Evolutionary conservation across 2,888 invertebrate genomes (phyloP), one percentile per base, ranked within the genome.

Genomic region (Taenaris catops): DNA sequence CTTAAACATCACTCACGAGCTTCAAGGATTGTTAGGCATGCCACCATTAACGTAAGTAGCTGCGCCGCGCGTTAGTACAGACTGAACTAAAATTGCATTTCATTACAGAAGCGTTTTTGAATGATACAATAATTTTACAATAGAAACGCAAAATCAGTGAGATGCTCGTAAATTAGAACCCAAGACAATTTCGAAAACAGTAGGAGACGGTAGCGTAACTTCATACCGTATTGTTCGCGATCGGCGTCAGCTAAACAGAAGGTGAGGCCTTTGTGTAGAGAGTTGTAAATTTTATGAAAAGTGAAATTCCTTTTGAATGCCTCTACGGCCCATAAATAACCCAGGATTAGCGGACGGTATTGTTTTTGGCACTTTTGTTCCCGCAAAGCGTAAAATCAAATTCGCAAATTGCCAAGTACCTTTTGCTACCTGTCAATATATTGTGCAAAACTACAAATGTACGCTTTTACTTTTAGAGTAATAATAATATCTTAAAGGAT

Each of bases 231-330:
- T 86, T 86, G 84, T 86, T 83, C 74, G 53, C 56, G 53, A 68
- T 73, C 67, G 73, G 73, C 74, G 78, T 80, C 78, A 79, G 75
- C 84, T 73, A 83, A 86, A 86, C 84, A 86, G 83, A 84, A 86
- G 86, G 86, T 86, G 81, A 72, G 66, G 65, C 74, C 66, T 74
- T 86, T 81, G 83, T 81, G 68, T 64, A 51, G 51, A 55, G 58
- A 76, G 81, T 86, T 86, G 84, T 83, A 84, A 86, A 86, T 86
- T 86, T 83, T 80, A 76, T 81, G 84, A 86, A 86, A 86, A 86
- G 84, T 86, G 84, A 86, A 86, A 86, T 86, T 84, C 86, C 86
- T 83, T 80, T 80, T 78, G 81, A 86, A 83, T 69, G 64, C 76
- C 72, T 64, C 60, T 73, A 73, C 67, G 68, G 56, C 64, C 72